phyloP scores from a whole-genome alignment of 2,888 invertebrate species.

The Ochropleura leucogaster region DNA sequence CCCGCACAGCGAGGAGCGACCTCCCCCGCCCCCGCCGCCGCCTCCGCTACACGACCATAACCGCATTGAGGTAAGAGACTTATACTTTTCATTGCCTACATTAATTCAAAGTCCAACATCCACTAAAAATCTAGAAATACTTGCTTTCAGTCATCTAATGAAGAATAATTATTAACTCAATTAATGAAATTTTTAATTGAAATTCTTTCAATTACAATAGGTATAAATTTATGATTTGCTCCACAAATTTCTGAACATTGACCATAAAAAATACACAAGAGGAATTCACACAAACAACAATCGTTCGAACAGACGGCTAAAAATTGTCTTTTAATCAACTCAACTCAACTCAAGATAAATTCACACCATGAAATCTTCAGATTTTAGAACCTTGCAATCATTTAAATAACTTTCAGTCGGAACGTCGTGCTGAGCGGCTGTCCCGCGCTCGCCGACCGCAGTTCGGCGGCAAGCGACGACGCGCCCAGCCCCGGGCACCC shows the following conservation, averaged over 20 bases:
- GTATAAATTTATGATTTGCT: too few relatives aligned
- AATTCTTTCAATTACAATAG: too few relatives aligned
- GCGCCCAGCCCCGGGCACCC: constrained; percentile 78
- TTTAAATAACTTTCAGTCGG: constrained; percentile 75
- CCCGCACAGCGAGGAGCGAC: constrained; percentile 87
- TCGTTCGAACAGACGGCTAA: too few relatives aligned
- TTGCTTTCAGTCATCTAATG: too few relatives aligned
- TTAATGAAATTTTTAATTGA: too few relatives aligned
- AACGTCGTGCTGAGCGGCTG: constrained; percentile 85
- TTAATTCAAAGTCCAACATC: neutral
- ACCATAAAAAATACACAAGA: too few relatives aligned
- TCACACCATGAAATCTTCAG: neutral
- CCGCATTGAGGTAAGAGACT: constrained; percentile 82
- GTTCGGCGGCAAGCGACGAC: constrained; percentile 82
- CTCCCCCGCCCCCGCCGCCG: constrained; percentile 84
- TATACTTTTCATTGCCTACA: neutral
- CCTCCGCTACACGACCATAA: constrained; percentile 87
- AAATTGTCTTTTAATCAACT: neutral
- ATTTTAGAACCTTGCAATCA: neutral
- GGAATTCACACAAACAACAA: too few relatives aligned
- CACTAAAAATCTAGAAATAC: neutral
- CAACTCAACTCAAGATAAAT: too few relatives aligned
- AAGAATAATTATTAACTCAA: too few relatives aligned
- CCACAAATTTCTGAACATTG: too few relatives aligned
- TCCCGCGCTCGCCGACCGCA: constrained; percentile 87